A percentile compares a stretch with the other conserved stretches of the same genome.
Conservation (phyloP, 2,888 invertebrate genomes). For the Antitype chi region DNA sequence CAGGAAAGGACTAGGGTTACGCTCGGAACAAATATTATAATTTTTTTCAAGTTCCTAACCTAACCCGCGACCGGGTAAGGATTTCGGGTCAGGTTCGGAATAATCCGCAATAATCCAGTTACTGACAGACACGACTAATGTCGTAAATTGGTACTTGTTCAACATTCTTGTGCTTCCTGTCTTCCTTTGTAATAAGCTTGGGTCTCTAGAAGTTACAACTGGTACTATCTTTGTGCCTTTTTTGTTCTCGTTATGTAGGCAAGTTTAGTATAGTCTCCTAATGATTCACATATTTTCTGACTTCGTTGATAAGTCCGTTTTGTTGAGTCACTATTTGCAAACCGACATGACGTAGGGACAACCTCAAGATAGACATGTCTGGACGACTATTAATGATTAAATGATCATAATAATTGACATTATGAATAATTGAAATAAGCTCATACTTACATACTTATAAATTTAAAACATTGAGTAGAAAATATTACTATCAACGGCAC, state of each 20-base stretch:
- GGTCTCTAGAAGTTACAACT: not conserved
- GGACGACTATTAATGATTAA: not conserved
- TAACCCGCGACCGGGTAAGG: no score
- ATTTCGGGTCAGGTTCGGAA: no score
- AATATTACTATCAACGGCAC: constrained; percentile 33
- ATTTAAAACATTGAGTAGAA: constrained; percentile 19
- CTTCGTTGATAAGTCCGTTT: constrained; percentile 24
- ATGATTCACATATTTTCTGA: constrained; percentile 34
- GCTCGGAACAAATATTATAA: no score
- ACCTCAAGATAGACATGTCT: constrained; percentile 9
- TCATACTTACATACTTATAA: not conserved
- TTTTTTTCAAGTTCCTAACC: no score
- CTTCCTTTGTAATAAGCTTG: not conserved
- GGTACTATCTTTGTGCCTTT: not conserved
- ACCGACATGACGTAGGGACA: not conserved
- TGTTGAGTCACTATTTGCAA: constrained; percentile 52
- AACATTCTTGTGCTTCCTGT: not conserved
- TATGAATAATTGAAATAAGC: constrained; percentile 2
- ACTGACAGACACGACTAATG: not conserved
- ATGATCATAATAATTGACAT: not conserved
- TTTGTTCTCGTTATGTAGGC: not conserved
- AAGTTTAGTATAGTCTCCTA: constrained; percentile 3
- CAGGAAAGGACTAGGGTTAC: no score
- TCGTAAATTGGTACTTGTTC: not conserved
- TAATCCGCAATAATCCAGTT: no score